Evolutionary conservation across 2,113 vertebrate species (phyloP).

Genomic region (Salvelinus alpinus): DNA sequence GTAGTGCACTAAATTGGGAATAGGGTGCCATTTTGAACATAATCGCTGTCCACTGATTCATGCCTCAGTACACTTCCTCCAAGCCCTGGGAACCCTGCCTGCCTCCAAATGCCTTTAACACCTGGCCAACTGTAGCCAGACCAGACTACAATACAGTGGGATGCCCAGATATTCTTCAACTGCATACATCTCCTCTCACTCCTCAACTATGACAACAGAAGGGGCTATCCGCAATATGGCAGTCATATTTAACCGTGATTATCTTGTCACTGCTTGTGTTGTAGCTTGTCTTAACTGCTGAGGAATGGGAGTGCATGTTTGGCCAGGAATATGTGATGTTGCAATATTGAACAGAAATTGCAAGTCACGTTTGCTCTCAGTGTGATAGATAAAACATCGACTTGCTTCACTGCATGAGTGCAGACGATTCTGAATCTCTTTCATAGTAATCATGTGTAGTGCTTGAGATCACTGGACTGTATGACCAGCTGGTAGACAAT

Average conservation of each 20-base stretch:
- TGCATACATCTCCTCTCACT: conserved; percentile 1
- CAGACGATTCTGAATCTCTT: no score
- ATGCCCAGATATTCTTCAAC: conserved; percentile 23
- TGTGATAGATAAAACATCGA: no score
- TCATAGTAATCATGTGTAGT: no score
- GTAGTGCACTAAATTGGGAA: no score
- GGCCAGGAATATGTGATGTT: no score
- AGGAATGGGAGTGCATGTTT: not conserved
- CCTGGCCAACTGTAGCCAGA: conserved; percentile 13
- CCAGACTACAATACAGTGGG: not conserved
- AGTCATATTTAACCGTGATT: not conserved
- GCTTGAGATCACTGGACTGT: no score
- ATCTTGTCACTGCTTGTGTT: no score
- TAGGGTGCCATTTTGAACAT: no score
- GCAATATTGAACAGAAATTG: no score
- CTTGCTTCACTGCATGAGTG: no score
- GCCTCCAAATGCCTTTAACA: conserved; percentile 11
- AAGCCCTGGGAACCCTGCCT: conserved; percentile 19
- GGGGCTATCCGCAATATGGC: not conserved
- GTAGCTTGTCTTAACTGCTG: not conserved
- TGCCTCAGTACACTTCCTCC: conserved; percentile 6
- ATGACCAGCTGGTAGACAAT: not conserved
- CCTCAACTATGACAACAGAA: not conserved
- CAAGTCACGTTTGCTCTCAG: no score
- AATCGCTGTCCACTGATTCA: no score